These are phyloP conservation scores for Entomobrya proxima DNA, from an alignment of 2,888 invertebrate genomes.

Conservation along the genomic window DNA sequence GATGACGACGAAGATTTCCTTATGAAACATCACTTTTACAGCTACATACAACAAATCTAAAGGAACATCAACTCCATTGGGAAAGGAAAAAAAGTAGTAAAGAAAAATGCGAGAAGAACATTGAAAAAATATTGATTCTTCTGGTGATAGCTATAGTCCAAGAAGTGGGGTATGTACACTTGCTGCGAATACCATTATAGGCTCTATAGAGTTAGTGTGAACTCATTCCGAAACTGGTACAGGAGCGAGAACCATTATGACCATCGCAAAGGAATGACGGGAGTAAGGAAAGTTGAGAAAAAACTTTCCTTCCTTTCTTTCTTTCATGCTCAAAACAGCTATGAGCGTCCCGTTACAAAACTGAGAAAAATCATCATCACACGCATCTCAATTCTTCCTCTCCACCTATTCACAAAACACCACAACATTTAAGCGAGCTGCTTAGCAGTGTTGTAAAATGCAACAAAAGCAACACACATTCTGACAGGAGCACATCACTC, in stretches of 20 bases:
- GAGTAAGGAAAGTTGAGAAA: no score
- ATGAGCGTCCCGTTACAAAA: no score
- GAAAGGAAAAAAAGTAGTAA: background rate
- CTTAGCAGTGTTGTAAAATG: slow-evolving; percentile 7
- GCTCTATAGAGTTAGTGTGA: slow-evolving; percentile 38
- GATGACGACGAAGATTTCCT: background rate
- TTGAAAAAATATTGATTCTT: slow-evolving; percentile 43
- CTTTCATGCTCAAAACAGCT: no score
- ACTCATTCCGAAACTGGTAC: background rate
- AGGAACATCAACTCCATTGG: slow-evolving; percentile 16
- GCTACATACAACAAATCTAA: background rate
- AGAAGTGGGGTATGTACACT: slow-evolving; percentile 14
- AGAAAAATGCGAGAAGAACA: slow-evolving; percentile 6
- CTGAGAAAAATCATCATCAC: no score
- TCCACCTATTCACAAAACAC: background rate
- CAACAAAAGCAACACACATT: slow-evolving; percentile 15
- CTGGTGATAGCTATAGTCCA: background rate
- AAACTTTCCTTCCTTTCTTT: no score
- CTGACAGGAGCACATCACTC: background rate
- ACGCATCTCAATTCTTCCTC: background rate
- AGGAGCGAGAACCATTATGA: background rate
- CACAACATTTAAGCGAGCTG: background rate
- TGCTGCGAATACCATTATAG: background rate
- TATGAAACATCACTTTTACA: background rate
- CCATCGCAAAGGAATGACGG: background rate